phyloP scores from a whole-genome alignment of 2,888 invertebrate species.

The Halictus quadricinctus region DNA sequence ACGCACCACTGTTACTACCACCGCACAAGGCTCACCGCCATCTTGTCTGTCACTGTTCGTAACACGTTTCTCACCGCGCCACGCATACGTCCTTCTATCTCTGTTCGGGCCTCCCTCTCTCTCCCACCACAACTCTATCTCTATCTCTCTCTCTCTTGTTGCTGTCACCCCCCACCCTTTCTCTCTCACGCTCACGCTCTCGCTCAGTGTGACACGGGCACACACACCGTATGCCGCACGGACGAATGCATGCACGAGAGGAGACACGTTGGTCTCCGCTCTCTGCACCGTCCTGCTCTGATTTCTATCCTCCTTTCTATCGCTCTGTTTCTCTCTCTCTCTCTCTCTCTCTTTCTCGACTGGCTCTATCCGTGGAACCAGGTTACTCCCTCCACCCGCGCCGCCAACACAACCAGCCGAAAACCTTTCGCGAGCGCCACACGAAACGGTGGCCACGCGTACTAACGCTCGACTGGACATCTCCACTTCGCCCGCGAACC shows the following conservation, averaged over 20 bases:
- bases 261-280: constrained; percentile 56
- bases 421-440: constrained; percentile 48
- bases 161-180: neutral
- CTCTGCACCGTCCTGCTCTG: constrained; percentile 56
- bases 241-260: constrained; percentile 54
- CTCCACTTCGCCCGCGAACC: constrained; percentile 34
- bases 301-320: constrained; percentile 56
- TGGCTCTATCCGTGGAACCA: constrained; percentile 39
- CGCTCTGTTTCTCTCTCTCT: constrained; percentile 26
- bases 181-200: neutral
- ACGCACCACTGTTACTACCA: constrained; percentile 76
- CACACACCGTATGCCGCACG: constrained; percentile 35
- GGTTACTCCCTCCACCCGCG: constrained; percentile 47
- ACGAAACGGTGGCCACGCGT: constrained; percentile 54
- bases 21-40: constrained; percentile 85
- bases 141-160: neutral
- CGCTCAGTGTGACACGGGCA: constrained; percentile 35
- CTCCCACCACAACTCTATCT: too few species aligned
- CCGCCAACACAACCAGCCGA: constrained; percentile 3
- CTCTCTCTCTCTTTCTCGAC: constrained; percentile 36
- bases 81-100: constrained; percentile 54
- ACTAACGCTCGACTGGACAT: constrained; percentile 57
- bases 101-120: neutral
- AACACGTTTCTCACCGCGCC: constrained; percentile 69
- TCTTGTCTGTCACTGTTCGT: constrained; percentile 79